Conservation (phyloP, 1,140 invertebrate genomes). For the Tachypleus tridentatus region DNA sequence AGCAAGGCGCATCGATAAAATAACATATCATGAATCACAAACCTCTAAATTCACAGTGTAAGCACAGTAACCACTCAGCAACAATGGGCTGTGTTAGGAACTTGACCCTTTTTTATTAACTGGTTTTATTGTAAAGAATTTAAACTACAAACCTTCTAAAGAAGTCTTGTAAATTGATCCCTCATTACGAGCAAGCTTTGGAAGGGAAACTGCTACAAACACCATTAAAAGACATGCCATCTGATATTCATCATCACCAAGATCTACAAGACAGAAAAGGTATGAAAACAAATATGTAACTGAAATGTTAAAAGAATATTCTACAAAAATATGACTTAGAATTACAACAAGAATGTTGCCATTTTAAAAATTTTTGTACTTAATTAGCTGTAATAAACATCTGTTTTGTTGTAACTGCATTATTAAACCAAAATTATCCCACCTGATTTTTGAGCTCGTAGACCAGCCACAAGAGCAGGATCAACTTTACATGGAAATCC, state of each 20-base stretch:
- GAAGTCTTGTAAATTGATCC: conserved; percentile 77
- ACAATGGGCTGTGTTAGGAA: too few species aligned
- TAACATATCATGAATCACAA: too few species aligned
- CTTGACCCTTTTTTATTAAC: too few species aligned
- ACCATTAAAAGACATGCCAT: conserved; percentile 94
- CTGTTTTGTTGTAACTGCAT: too few species aligned
- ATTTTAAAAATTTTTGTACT: neutral
- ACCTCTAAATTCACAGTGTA: too few species aligned
- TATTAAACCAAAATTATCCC: conserved; percentile 17
- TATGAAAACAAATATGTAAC: too few species aligned
- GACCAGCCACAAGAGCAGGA: conserved; percentile 75
- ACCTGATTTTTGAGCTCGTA: conserved; percentile 70
- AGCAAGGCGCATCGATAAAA: too few species aligned
- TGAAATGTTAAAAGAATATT: too few species aligned
- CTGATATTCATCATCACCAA: conserved; percentile 84
- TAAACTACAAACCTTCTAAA: conserved; percentile 52
- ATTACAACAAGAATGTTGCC: too few species aligned
- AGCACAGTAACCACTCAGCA: too few species aligned
- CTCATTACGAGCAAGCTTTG: conserved; percentile 84
- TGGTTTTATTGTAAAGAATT: too few species aligned
- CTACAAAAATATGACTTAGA: too few species aligned
- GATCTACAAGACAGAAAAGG: conserved; percentile 33
- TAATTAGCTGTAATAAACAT: neutral
- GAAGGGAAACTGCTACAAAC: conserved; percentile 95
- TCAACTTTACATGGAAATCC: conserved; percentile 88